phyloP scores from a whole-genome alignment of 2,888 invertebrate genomes.

The Schizaphis graminum region DNA sequence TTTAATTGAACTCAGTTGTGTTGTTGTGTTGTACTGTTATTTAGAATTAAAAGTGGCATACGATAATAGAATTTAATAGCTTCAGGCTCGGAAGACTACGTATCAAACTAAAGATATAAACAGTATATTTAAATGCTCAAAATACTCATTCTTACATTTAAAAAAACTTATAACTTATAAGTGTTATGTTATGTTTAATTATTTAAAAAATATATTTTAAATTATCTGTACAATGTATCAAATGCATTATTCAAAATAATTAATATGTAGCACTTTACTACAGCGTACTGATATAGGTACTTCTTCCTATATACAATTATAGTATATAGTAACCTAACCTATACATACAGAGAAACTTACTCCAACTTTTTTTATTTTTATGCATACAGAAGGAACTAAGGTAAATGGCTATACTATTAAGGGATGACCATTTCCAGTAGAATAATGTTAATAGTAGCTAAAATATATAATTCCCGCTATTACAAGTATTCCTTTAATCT shows the following conservation, averaged over 20 bases:
- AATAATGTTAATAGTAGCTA: background rate
- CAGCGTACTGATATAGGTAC: background rate
- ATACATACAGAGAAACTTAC: background rate
- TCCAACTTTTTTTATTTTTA: background rate
- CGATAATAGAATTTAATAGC: constrained; percentile 33
- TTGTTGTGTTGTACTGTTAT: constrained; percentile 29
- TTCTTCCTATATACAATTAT: background rate
- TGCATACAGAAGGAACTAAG: background rate
- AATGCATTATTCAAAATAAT: background rate
- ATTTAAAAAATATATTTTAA: background rate
- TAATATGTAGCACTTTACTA: background rate
- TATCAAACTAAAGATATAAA: background rate
- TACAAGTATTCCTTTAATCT: background rate
- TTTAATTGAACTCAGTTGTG: constrained; percentile 39
- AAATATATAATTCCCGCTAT: background rate
- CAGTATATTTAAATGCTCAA: background rate
- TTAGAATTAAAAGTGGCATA: constrained; percentile 41
- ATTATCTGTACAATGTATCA: background rate
- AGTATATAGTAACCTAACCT: too few relatives aligned
- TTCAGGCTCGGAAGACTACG: constrained; percentile 16
- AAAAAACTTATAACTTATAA: background rate
- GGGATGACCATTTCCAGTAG: background rate
- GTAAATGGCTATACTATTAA: background rate
- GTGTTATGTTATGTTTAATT: background rate
- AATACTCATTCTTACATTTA: background rate